Evolutionary conservation across 2,888 invertebrate genomes (phyloP).

Genomic region (Cephus pulcher): DNA sequence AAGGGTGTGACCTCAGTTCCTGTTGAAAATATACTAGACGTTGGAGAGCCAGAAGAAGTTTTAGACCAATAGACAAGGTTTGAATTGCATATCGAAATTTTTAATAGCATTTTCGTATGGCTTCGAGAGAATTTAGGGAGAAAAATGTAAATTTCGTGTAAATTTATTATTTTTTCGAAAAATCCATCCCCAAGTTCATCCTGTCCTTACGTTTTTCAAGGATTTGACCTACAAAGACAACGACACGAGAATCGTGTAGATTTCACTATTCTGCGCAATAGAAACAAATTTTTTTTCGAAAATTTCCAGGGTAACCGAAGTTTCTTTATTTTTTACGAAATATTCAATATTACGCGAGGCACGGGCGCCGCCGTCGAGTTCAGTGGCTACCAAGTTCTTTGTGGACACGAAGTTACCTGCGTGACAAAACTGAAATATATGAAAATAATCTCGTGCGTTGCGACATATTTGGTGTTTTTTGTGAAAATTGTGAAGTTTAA

Average conservation of each 20-base stretch:
- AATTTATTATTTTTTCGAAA: background rate
- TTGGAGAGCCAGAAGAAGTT: background rate
- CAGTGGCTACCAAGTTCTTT: background rate
- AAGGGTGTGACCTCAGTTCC: background rate
- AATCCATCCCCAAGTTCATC: background rate
- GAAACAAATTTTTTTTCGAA: background rate
- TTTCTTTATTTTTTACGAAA: constrained; percentile 16
- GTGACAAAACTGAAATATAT: background rate
- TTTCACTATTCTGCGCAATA: background rate
- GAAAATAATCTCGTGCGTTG: background rate
- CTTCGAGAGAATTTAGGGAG: background rate
- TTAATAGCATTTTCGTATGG: background rate
- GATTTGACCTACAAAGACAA: background rate
- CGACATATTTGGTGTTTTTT: background rate
- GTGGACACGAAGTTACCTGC: background rate
- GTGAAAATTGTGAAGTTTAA: background rate
- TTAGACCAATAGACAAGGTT: background rate
- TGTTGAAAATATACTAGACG: background rate
- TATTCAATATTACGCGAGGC: constrained; percentile 11
- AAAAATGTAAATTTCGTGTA: background rate
- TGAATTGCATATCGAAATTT: background rate
- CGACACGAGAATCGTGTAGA: background rate
- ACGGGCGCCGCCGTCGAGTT: constrained; percentile 1
- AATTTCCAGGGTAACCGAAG: background rate
- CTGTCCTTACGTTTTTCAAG: background rate